These are phyloP conservation scores for Hirtodrosophila duncani DNA, from an alignment of 2,888 invertebrate genomes.

Conservation along the genomic window DNA sequence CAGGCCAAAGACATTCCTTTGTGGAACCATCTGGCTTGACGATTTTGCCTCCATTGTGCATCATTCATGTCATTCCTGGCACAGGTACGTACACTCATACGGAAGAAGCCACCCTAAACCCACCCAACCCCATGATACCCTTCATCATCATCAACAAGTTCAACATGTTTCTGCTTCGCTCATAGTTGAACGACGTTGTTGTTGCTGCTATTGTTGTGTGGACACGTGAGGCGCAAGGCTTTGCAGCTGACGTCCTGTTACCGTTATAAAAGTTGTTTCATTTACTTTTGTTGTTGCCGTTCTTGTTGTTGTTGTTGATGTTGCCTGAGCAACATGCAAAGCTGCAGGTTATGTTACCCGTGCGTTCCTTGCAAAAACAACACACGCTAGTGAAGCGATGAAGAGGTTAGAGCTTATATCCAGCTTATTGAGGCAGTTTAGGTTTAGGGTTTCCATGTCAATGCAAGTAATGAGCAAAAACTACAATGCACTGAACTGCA, in stretches of 20 bases:
- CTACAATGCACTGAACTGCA: not conserved
- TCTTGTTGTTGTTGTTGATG: conserved; percentile 10
- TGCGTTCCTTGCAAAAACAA: too few relatives aligned
- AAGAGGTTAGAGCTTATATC: not conserved
- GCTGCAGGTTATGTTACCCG: conserved; percentile 31
- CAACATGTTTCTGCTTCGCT: too few relatives aligned
- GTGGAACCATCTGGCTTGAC: conserved; percentile 10
- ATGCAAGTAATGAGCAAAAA: conserved; percentile 8
- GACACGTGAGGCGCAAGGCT: conserved; percentile 30
- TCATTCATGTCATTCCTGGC: too few relatives aligned
- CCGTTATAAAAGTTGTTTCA: conserved; percentile 11
- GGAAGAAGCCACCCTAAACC: too few relatives aligned
- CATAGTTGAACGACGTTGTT: too few relatives aligned
- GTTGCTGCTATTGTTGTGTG: conserved; percentile 14
- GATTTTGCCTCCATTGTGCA: not conserved
- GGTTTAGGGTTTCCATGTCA: conserved; percentile 27
- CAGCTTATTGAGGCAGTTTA: conserved; percentile 5
- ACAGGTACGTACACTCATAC: too few relatives aligned
- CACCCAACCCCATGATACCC: too few relatives aligned
- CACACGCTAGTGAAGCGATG: conserved; percentile 8
- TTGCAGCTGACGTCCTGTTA: conserved; percentile 31
- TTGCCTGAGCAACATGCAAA: conserved; percentile 38
- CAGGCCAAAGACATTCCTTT: conserved; percentile 19
- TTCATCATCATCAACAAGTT: too few relatives aligned
- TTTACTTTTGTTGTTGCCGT: not conserved